Base-by-base conservation (phyloP, 1,140 invertebrate genomes). In the Elysia chlorotica region DNA sequence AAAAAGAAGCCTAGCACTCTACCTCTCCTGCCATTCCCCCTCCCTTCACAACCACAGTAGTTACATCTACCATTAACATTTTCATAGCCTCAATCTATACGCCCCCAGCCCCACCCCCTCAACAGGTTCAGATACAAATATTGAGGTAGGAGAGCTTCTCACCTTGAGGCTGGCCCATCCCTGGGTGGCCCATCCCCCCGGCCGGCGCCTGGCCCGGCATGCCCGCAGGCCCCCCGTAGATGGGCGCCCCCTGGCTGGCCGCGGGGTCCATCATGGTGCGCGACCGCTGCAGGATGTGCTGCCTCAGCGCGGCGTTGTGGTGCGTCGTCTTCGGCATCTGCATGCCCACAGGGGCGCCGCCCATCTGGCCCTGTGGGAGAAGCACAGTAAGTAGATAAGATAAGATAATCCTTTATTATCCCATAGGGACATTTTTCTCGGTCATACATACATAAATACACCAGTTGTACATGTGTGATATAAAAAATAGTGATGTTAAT, bases 311-410 rank as follows among this genome's bases (percentile, higher is more conserved):
- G 59, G 78, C 25, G 57, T 76, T 78, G 28, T 79, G 76, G 53
- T 78, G 70, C 31, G 74, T 74, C 31, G 79, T 73, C 68, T 82
- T 79, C 63, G 82, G 81, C 76, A 82, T 79, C 23, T 70, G 73
- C 74, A 82, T 0, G 87, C 87, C 2, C 86, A 88, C 31, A 90
- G 83, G 31, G 23, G 31, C 65, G 21, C 25, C 38, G n/a, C 35
- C n/a, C 54, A 70, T 57, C 54, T 57, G 67, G 19, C 33, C 35
- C 67, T 70, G n/a, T n/a, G 31, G 25, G 41, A 35, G 17, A 2
- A 28, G 14, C 17, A 23, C 54, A 56, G 21, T 21, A 56, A n/a
- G 4, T 5, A 62, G 4, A 62, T 25, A 62, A 62, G 21, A 62
- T 62, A 4, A 62, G 59, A 30, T 62, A n/a, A n/a, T n/a, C n/a